Conservation (phyloP, 1,140 invertebrate species). For the Ooceraea biroi region DNA sequence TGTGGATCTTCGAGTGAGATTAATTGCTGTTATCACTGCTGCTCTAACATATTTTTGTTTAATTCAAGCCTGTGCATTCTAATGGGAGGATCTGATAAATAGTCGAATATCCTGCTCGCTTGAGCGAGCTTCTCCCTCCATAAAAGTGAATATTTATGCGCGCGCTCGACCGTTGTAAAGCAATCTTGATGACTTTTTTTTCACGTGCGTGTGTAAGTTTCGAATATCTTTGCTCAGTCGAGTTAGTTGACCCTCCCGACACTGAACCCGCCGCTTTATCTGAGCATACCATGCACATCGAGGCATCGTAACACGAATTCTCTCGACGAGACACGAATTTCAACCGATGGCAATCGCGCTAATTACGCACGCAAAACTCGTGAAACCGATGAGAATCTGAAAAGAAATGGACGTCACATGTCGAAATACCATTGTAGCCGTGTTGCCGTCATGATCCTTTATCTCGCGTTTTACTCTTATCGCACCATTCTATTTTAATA, state of each 20-base stretch:
- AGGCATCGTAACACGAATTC: constrained; percentile 62
- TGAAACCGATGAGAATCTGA: constrained; percentile 2
- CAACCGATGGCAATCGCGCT: constrained; percentile 59
- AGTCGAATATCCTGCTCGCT: constrained; percentile 8
- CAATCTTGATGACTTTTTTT: constrained; percentile 58
- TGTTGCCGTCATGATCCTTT: not conserved
- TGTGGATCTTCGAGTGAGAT: constrained; percentile 48
- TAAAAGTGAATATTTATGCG: not conserved
- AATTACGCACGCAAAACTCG: constrained; percentile 61
- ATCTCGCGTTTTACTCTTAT: not conserved
- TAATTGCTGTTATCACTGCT: constrained; percentile 43
- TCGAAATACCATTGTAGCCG: constrained; percentile 1
- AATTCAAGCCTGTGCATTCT: constrained; percentile 25
- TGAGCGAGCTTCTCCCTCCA: not conserved
- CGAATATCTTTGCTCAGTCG: constrained; percentile 50
- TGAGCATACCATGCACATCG: constrained; percentile 65
- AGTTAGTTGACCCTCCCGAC: constrained; percentile 39
- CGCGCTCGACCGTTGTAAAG: not conserved
- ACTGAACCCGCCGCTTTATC: constrained; percentile 48
- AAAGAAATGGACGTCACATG: constrained; percentile 24
- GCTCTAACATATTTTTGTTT: constrained; percentile 54
- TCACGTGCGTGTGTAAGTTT: constrained; percentile 7
- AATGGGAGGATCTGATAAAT: constrained; percentile 34
- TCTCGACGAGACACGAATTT: constrained; percentile 64
- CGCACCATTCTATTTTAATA: not conserved